These are phyloP conservation scores for Conchocele bisecta DNA, from an alignment of 2,888 invertebrate species.

Conservation along the genomic window DNA sequence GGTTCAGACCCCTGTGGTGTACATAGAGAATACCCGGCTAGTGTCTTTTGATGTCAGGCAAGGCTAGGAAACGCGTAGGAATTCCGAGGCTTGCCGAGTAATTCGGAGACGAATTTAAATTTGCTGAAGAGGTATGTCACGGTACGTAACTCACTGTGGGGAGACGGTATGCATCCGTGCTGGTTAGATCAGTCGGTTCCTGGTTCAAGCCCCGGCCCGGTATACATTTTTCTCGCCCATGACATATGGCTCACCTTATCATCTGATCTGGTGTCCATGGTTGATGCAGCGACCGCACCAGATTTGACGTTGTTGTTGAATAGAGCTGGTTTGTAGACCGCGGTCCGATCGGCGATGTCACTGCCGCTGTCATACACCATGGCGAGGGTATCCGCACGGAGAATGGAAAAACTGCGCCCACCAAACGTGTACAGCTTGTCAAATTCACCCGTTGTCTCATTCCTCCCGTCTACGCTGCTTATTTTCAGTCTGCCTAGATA, in stretches of 20 bases:
- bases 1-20: constrained; percentile 67
- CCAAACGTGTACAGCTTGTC: constrained; percentile 62
- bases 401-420: constrained; percentile 63
- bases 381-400: constrained; percentile 52
- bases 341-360: constrained; percentile 42
- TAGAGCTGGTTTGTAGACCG: constrained; percentile 38
- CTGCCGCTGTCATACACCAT: constrained; percentile 64
- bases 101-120: too few species aligned
- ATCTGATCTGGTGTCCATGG: constrained; percentile 62
- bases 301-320: constrained; percentile 56
- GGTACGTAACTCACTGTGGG: too few species aligned
- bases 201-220: too few species aligned
- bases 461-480: constrained; percentile 51
- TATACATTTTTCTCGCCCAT: too few species aligned
- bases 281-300: constrained; percentile 11
- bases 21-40: not conserved
- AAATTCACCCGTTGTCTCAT: constrained; percentile 45
- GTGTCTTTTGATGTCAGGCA: not conserved
- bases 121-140: too few species aligned
- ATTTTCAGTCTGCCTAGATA: constrained; percentile 62
- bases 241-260: constrained; percentile 59
- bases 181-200: too few species aligned
- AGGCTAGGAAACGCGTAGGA: not conserved
- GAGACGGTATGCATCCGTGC: too few species aligned
- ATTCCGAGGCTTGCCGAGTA: too few species aligned